These are phyloP conservation scores for cattle (Bos taurus) DNA, from an alignment of 2,113 vertebrate species.

Conservation along the genomic window DNA sequence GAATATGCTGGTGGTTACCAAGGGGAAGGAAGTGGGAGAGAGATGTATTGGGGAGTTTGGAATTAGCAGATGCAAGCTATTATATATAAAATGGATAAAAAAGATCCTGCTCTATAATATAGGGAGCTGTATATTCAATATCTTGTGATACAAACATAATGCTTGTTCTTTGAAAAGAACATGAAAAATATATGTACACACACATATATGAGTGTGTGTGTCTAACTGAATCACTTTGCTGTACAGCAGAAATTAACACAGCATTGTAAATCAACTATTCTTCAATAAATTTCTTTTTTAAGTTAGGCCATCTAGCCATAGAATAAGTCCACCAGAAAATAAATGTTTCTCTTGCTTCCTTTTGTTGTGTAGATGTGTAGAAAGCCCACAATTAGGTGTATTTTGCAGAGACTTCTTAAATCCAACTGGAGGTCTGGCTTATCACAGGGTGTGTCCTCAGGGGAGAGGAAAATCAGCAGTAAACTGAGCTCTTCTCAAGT, in stretches of 20 bases:
- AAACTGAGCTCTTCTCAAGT: constrained; percentile 61
- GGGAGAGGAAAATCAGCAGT: constrained; percentile 39
- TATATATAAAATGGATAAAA: neutral
- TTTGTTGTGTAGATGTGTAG: neutral
- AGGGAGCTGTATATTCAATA: neutral
- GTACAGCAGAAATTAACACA: neutral
- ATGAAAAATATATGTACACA: neutral
- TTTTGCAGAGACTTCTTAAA: neutral
- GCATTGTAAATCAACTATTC: neutral
- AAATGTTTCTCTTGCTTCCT: constrained; percentile 3
- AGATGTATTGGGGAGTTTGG: neutral
- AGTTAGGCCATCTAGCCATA: neutral
- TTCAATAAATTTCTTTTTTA: neutral
- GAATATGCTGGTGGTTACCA: neutral
- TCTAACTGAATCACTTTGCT: neutral
- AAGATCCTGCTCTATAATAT: neutral
- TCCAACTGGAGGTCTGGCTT: neutral
- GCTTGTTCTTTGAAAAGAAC: neutral
- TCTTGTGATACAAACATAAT: neutral
- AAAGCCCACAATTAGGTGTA: neutral
- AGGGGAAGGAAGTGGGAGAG: neutral
- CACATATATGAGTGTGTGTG: neutral
- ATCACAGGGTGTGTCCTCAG: neutral
- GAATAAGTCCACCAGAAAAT: neutral
- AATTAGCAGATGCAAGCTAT: neutral